phyloP scores from a whole-genome alignment of 2,113 vertebrate species.

The Brachionichthys hirsutus region DNA sequence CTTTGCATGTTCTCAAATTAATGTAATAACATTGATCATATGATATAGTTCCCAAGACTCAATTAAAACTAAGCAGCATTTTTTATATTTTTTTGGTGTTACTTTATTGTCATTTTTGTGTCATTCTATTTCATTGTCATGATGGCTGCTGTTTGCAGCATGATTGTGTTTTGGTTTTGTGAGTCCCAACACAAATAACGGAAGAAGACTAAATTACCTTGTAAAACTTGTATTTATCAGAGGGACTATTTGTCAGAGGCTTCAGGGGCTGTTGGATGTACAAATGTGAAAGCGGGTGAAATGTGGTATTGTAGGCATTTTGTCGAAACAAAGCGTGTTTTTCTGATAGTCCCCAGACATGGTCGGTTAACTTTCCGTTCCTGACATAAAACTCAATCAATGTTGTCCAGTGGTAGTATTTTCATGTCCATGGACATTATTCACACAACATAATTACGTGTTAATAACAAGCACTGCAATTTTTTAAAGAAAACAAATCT shows the following conservation, averaged over 20 bases:
- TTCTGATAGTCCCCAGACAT: conserved; percentile 19
- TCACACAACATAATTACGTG: conserved; percentile 70
- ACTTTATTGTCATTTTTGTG: neutral
- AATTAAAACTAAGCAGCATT: conserved; percentile 10
- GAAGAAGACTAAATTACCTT: neutral
- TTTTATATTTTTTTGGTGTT: neutral
- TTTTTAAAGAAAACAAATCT: conserved; percentile 53
- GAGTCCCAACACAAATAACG: neutral
- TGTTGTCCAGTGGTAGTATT: conserved; percentile 43
- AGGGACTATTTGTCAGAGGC: too few relatives aligned
- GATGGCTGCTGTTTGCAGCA: neutral
- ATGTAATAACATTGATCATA: conserved; percentile 50
- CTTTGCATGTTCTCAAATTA: conserved; percentile 60
- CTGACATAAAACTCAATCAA: conserved; percentile 48
- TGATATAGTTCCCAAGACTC: conserved; percentile 22
- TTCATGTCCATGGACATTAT: conserved; percentile 58
- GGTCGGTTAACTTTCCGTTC: conserved; percentile 41
- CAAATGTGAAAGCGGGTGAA: too few relatives aligned
- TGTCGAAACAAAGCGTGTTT: conserved; percentile 16
- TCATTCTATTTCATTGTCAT: conserved; percentile 4
- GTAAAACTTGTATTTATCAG: too few relatives aligned
- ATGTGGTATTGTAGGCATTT: neutral
- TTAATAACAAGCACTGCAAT: conserved; percentile 60
- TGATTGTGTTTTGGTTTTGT: conserved; percentile 9
- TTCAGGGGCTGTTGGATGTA: too few relatives aligned